Evolutionary conservation across 2,113 vertebrate species (phyloP).

Genomic region (Trogon surrucura): DNA sequence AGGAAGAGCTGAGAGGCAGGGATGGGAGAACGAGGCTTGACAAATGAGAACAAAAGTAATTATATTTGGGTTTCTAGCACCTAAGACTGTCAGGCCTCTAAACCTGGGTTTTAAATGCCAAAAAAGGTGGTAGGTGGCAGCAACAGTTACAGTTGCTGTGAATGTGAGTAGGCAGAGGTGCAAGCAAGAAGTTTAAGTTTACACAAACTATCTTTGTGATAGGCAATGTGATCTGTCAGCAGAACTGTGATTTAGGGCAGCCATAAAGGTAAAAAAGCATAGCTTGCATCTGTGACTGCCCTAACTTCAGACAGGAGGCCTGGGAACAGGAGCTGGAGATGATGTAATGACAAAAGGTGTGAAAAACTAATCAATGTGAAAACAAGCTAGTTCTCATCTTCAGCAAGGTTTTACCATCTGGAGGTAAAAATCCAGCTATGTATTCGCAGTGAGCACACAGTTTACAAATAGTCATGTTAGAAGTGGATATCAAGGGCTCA

Average conservation of each 20-base stretch:
- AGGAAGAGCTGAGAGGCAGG: not conserved
- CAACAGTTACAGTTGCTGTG: not conserved
- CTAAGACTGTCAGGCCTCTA: not conserved
- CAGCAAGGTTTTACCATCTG: not conserved
- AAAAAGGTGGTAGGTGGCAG: not conserved
- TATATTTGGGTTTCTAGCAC: not conserved
- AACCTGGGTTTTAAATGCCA: not conserved
- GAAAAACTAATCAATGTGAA: not conserved
- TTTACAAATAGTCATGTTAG: not conserved
- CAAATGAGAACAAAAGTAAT: not conserved
- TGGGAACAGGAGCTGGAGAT: not conserved
- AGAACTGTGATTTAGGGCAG: not conserved
- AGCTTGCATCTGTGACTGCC: not conserved
- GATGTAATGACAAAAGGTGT: not conserved
- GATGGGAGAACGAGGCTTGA: not conserved
- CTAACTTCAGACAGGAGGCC: not conserved
- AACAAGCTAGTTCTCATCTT: not conserved
- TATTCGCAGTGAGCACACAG: not conserved
- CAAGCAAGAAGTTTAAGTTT: not conserved
- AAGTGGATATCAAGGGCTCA: rapidly evolving
- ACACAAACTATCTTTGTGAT: not conserved
- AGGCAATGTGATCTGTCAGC: not conserved
- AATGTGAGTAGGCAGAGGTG: not conserved
- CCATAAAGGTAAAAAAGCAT: not conserved
- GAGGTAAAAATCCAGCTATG: not conserved